A percentile compares a stretch with the other conserved stretches of the same genome.
Evolutionary conservation across 2,797 vertebrate species (phyloP).

Genomic region (Leuciscus waleckii): DNA sequence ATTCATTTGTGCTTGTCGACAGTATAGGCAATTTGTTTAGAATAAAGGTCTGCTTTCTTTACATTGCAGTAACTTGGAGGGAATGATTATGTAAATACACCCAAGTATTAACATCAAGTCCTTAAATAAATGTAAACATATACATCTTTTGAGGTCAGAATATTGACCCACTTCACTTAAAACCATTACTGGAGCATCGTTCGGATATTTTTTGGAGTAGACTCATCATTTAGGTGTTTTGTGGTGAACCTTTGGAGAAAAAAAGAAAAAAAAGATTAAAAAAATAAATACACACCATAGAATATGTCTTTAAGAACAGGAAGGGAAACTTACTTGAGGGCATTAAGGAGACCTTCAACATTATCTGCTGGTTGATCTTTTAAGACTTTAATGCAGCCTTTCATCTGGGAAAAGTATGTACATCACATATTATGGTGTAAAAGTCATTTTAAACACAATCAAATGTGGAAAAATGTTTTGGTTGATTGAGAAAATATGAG

Average conservation of each 20-base stretch:
- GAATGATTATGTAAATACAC: constrained; percentile 93
- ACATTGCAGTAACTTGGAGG: constrained; percentile 82
- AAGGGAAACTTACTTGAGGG: constrained; percentile 87
- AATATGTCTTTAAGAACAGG: not conserved
- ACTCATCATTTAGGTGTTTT: constrained; percentile 98
- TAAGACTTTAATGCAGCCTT: constrained; percentile 92
- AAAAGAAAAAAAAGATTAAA: not conserved
- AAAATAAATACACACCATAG: not conserved
- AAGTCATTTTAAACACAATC: not conserved
- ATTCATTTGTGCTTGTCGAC: constrained; percentile 76
- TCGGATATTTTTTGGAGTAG: constrained; percentile 97
- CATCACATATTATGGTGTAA: not conserved
- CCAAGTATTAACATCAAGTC: constrained; percentile 94
- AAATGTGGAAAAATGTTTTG: not conserved
- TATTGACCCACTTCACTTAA: constrained; percentile 86
- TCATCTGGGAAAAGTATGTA: constrained; percentile 79
- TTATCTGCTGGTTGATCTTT: constrained; percentile 96
- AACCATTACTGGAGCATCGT: constrained; percentile 95
- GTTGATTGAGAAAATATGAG: not conserved
- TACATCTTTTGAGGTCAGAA: constrained; percentile 98
- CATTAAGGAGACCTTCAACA: constrained; percentile 96
- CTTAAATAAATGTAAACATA: constrained; percentile 99
- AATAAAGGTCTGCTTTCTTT: constrained; percentile 72
- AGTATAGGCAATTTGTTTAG: constrained; percentile 69
- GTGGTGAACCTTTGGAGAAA: constrained; percentile 90